Base-by-base conservation (phyloP, 2,113 vertebrate genomes). In the Osmerus eperlanus region DNA sequence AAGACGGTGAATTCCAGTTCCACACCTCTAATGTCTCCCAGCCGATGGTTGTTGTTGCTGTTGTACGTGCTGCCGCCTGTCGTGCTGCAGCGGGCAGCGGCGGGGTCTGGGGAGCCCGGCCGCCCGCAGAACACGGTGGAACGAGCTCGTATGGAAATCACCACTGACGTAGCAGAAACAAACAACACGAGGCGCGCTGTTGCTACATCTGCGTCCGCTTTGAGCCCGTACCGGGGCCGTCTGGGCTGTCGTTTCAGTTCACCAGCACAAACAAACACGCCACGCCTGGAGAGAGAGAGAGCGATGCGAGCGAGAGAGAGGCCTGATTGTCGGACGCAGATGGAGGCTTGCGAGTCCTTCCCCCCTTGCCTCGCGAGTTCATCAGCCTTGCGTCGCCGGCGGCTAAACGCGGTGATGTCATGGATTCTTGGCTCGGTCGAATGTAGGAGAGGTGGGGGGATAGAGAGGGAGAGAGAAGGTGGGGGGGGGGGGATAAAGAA, bases 351-450 rank as follows among this genome's bases (percentile, higher is more conserved):
- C 87, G 29, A 32, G 23, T 23, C 23, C 87, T 83, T 86, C 80
- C 80, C 76, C 76, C 83, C 78, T 83, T 85, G 78, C 81, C 65
- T 83, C 54, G 52, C 78, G 76, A 83, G 85, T 89, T 90, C 76
- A 72, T 82, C 82, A 80, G 36, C 36, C 36, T 41, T 9, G 36
- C 8, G 36, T 87, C 87, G 90, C 87, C 86, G 73, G 74, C 89
- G 86, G 84, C 85, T 86, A 85, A 92, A 89, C 87, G 89, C 23
- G 83, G 91, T 88, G 75, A 85, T 85, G 87, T 89, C 89, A 91
- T 85, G 86, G 81, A 89, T 92, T 84, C 87, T 90, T 87, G 85
- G 81, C 36, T 41, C 36, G 36, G 36, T 41, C 7, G 36, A 9
- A 41, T 41, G 36, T 41, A 6, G 54, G n/a, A n/a, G 54, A 56